A percentile compares a stretch with the other conserved stretches of the same genome.
Evolutionary conservation across 2,797 vertebrate species (phyloP).

Genomic region (Pseudochirops cupreus): DNA sequence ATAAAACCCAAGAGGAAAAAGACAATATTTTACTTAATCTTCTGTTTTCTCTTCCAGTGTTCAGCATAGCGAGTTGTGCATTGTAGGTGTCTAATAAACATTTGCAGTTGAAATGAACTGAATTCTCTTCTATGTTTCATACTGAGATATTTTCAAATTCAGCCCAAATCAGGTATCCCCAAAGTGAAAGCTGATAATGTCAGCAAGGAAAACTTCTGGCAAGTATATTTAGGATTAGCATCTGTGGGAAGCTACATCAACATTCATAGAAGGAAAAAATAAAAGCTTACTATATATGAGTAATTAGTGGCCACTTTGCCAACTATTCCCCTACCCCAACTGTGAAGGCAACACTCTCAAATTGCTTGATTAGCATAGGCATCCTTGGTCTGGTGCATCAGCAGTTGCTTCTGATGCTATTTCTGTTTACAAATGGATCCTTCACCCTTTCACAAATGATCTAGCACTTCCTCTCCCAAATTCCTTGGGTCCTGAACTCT

Average conservation of each 20-base stretch:
- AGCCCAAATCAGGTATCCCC: background rate
- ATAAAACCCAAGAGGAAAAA: background rate
- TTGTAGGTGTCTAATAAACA: background rate
- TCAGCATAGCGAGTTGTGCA: background rate
- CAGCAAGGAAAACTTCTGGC: background rate
- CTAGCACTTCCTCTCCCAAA: conserved; percentile 12
- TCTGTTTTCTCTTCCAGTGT: background rate
- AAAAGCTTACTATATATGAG: conserved; percentile 14
- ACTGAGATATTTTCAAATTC: background rate
- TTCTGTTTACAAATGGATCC: conserved; percentile 50
- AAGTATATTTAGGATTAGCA: conserved; percentile 27
- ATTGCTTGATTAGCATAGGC: conserved; percentile 48
- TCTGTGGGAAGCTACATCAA: conserved; percentile 40
- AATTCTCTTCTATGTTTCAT: background rate
- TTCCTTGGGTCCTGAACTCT: conserved; percentile 50
- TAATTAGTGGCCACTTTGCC: conserved; percentile 62
- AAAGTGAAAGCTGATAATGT: conserved; percentile 48
- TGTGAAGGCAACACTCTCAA: conserved; percentile 44
- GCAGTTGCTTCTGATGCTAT: conserved; percentile 32
- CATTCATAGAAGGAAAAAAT: conserved; percentile 35
- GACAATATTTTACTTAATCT: background rate
- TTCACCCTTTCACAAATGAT: conserved; percentile 27
- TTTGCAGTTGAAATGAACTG: background rate
- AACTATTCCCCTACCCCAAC: conserved; percentile 35
- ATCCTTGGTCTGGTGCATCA: background rate